Conservation (phyloP, 2,888 invertebrate species). For the Tanypteryx hageni region DNA sequence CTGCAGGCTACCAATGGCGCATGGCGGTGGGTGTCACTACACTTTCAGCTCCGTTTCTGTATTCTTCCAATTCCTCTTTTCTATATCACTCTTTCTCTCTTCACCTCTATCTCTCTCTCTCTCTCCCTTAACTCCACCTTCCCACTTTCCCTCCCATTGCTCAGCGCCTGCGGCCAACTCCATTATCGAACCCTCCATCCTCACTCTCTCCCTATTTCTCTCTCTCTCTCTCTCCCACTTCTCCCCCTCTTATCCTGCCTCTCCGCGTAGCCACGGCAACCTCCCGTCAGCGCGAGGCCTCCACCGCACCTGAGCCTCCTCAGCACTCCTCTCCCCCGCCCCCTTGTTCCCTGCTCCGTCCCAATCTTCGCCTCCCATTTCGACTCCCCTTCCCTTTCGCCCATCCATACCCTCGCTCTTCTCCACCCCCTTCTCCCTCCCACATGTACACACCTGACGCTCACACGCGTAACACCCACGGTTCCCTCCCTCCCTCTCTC, state of each 20-base stretch:
- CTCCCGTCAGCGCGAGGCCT: background rate
- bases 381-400: background rate
- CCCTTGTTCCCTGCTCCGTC: background rate
- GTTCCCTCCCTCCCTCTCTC: background rate
- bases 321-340: background rate
- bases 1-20: too few relatives aligned
- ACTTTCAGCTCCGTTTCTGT: too few relatives aligned
- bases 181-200: constrained; percentile 38
- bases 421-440: background rate
- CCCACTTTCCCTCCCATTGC: background rate
- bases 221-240: background rate
- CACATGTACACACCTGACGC: background rate
- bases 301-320: constrained; percentile 45
- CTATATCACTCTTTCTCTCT: background rate
- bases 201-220: background rate
- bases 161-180: constrained; percentile 41
- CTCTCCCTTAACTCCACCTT: background rate
- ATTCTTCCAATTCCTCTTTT: background rate
- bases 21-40: too few relatives aligned
- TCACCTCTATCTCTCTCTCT: constrained; percentile 5
- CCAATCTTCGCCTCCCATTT: background rate
- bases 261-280: background rate
- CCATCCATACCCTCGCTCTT: background rate
- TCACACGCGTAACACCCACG: background rate
- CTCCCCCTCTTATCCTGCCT: background rate